Base-by-base conservation (phyloP, 2,888 invertebrate genomes). In the Drosophila subsilvestris region DNA sequence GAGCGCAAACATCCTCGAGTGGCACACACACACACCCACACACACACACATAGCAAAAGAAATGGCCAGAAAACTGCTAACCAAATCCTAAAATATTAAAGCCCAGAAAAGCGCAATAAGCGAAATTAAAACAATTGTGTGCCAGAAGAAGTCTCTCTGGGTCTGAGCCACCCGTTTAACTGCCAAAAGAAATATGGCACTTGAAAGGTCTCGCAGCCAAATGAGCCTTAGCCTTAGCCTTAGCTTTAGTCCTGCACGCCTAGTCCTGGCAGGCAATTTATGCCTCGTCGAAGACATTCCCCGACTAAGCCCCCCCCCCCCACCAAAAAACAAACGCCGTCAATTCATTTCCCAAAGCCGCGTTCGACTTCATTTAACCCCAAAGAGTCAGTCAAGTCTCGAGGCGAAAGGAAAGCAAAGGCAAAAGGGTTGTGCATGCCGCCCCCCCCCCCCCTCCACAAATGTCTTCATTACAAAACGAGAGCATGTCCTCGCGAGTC, bases 331-430 rank as follows among this genome's bases (percentile, higher is more conserved):
- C 80, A 79, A 82, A 85, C 76, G 82, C 76, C 65, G 71, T 76
- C 88, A 86, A 88, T 88, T 88, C 88, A 80, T 88, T 85, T 76
- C 71, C 65, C 80, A 80, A 65, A 57, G 70, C 60, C 88, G 82
- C 87, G 90, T 90, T 90, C 87, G 90, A 90, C 90, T 90, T 89
- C 90, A 90, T 90, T 90, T 90, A 90, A 89, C 90, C 88, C 80
- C 22, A 27, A 63, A 55, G n/a, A 37, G 37, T 14, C 37, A n/a
- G n/a, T 37, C 37, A 5, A 27, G 27, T 27, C 27, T 27, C 0
- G 9, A 9, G 27, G 8, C 2, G 8, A 27, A 8, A 27, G 27
- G 27, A 9, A 27, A 9, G 37, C 1, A 47, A 57, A 44, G 3
- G 37, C 1, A 47, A 57, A 47, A 57, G 51, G 12, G 57, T 63